Percentiles rank a stretch among this genome's conserved stretches.
phyloP scores from a whole-genome alignment of 2,797 vertebrate genomes.

The Cryptoprocta ferox region DNA sequence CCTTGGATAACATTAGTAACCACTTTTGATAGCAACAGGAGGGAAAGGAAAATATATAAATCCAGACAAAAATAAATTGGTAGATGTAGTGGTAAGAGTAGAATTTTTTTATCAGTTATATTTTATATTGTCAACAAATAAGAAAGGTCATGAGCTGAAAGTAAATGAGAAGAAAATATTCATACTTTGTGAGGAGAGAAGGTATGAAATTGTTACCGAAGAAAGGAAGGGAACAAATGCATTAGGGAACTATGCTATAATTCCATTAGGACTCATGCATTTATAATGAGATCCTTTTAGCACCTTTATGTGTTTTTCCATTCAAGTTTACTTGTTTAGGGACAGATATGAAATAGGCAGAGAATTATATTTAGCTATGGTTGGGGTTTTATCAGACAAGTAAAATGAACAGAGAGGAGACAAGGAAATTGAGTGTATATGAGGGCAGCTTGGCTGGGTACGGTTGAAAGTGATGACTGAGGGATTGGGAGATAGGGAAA shows the following conservation, averaged over 20 bases:
- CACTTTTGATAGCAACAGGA: neutral
- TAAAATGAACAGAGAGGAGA: neutral
- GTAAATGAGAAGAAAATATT: constrained; percentile 28
- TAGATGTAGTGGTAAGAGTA: neutral
- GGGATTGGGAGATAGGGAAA: neutral
- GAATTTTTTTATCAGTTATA: neutral
- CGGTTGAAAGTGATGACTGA: neutral
- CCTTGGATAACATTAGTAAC: neutral
- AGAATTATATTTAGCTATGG: constrained; percentile 38
- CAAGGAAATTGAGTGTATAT: neutral
- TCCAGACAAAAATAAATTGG: neutral
- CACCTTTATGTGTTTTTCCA: constrained; percentile 14
- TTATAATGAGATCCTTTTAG: constrained; percentile 22
- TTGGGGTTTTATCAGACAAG: constrained; percentile 4
- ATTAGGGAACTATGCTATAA: constrained; percentile 1
- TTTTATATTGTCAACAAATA: constrained; percentile 51
- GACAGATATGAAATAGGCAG: constrained; percentile 31
- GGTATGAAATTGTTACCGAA: neutral
- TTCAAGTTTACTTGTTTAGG: constrained; percentile 28
- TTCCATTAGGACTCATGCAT: constrained; percentile 19
- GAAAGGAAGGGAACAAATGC: neutral
- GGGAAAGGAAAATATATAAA: neutral
- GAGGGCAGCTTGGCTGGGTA: neutral
- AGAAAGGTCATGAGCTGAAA: neutral
- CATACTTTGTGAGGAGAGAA: neutral